These are phyloP conservation scores for Zonotrichia albicollis DNA, from an alignment of 2,797 vertebrate genomes.

Conservation along the genomic window DNA sequence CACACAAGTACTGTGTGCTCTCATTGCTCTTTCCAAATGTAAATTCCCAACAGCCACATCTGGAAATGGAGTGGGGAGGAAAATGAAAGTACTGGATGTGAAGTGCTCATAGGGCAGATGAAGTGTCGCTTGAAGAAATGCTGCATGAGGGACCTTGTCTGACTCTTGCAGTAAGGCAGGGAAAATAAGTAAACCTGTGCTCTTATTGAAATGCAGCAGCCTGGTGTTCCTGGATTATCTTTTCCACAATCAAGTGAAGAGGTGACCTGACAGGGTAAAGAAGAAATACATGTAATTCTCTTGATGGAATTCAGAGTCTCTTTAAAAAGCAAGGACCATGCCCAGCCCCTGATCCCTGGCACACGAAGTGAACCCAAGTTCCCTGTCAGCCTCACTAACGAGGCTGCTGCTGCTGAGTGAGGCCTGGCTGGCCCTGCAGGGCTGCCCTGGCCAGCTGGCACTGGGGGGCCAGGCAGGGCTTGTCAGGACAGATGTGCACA, in stretches of 20 bases:
- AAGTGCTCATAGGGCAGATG: not conserved
- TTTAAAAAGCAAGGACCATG: not conserved
- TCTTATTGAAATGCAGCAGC: not conserved
- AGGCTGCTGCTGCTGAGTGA: not conserved
- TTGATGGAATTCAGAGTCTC: not conserved
- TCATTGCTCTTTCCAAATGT: not conserved
- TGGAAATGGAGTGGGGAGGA: not conserved
- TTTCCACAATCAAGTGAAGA: not conserved
- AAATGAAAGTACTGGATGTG: not conserved
- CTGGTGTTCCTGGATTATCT: not conserved
- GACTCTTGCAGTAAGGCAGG: not conserved
- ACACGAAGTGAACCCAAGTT: accelerated
- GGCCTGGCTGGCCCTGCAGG: not conserved
- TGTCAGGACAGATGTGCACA: not conserved
- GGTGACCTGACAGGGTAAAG: not conserved
- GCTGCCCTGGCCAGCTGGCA: not conserved
- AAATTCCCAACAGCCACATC: not conserved
- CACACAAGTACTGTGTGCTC: not conserved
- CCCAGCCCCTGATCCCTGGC: not conserved
- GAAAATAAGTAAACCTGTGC: not conserved
- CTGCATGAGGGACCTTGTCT: not conserved
- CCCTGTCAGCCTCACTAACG: not conserved
- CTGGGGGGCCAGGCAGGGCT: not conserved
- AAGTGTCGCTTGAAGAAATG: not conserved
- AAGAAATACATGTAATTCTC: not conserved